Percentiles rank a stretch among this genome's conserved stretches.
These are phyloP conservation scores for Philaethria dido DNA, from an alignment of 2,888 invertebrate species.

Conservation along the genomic window DNA sequence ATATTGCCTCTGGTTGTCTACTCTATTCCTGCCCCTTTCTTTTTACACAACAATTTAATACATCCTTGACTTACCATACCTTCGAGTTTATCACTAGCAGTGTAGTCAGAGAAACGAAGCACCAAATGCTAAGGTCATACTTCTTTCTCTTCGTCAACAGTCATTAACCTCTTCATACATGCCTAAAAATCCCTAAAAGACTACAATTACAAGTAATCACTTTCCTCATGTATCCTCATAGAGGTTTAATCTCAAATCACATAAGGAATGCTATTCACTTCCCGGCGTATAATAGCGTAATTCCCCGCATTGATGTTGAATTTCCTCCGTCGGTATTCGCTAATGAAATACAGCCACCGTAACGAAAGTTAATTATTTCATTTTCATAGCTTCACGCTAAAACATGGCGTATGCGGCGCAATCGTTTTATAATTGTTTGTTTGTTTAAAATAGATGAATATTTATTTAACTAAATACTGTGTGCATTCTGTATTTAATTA, in stretches of 20 bases:
- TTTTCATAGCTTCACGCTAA: constrained; percentile 23
- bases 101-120: no score
- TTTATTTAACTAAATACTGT: constrained; percentile 1
- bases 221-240: constrained; percentile 44
- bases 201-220: constrained; percentile 44
- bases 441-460: background rate
- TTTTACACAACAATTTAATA: constrained; percentile 17
- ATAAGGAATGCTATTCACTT: constrained; percentile 46
- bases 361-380: constrained; percentile 38
- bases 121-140: no score
- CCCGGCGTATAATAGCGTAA: constrained; percentile 46
- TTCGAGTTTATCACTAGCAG: no score
- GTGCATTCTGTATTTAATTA: background rate
- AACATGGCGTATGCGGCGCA: constrained; percentile 18
- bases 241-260: constrained; percentile 48
- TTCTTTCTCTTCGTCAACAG: no score
- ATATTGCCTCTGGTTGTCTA: no score
- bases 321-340: constrained; percentile 44
- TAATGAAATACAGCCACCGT: constrained; percentile 45
- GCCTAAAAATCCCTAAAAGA: no score
- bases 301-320: constrained; percentile 47
- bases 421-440: constrained; percentile 24
- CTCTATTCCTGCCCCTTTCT: background rate
- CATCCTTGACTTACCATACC: no score
- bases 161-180: no score